Base-by-base conservation (phyloP, 2,797 vertebrate genomes). In the Muscicapa comitata region DNA sequence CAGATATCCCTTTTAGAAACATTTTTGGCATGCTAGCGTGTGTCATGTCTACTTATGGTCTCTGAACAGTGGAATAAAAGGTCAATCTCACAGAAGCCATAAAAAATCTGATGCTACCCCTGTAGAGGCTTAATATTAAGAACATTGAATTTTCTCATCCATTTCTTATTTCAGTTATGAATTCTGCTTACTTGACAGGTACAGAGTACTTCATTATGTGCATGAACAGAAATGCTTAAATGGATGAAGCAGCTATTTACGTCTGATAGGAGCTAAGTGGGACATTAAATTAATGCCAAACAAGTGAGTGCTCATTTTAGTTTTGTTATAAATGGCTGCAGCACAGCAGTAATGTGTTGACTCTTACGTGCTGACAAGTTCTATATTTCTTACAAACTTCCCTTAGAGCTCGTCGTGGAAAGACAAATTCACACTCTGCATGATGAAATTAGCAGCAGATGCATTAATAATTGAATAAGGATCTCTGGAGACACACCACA, bases 261-360 rank as follows among this genome's bases (percentile, higher is more conserved):
- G 40, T 96, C 93, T 94, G 93, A 96, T 95, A 96, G 93, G 85
- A 95, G 75, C 73, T 97, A 96, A 96, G 89, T 95, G 83, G 90
- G 92, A 97, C 89, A 90, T 97, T 96, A 97, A 96, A 96, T 97
- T 97, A 96, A 97, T 97, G 87, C 92, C 96, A 97, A 97, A 96
- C 83, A 97, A 96, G 90, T 95, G 86, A 95, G 94, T 95, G 94
- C 82, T 85, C 89, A 81, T 96, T 96, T 97, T 96, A 86, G 73
- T 96, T 97, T 96, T 40, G 7, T 94, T 97, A 93, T 95, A 77
- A 88, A 87, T 94, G 83, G 72, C 82, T 96, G 95, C 86, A 92
- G 89, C 63, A 73, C 40, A 89, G 90, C 93, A 88, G 62, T 94
- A 93, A 97, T 94, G 57, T 86, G 62, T 88, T 93, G 94, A 96